Evolutionary conservation across 2,888 invertebrate species (phyloP), one percentile per base, ranked within the genome.

Genomic region (Unio delphinus): DNA sequence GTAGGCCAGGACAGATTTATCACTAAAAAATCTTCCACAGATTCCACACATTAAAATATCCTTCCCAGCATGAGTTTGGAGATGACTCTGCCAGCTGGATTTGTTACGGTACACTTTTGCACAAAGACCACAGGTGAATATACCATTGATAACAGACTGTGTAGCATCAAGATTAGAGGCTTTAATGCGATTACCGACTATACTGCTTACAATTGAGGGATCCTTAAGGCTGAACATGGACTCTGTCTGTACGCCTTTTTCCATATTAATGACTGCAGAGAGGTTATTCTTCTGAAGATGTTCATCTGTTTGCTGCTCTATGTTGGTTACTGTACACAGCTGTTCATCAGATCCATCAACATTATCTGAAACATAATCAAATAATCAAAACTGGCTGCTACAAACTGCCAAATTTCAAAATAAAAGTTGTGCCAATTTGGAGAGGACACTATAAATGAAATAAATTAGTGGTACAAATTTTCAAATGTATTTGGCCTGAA

Each of bases 1-100:
- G 59, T 74, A 72, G 64, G 71, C 70, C 64, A 77, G 62, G 1
- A 69, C 74, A 7, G 69, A 55, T 58, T 67, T 61, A 7, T 69
- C 26, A 54, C 66, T 68, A 54, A 77, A 77, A 45, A 77, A 67
- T 34, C 71, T 69, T 17, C 74, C 77, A 62, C 77, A 74, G 11
- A 77, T 69, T 6, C 77, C 77, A 68, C 77, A 77, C 77, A 74
- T 77, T 54, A 65, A 74, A n/a, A 77, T 69, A n/a, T 74, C 77
- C 17, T 67, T 61, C 26, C 77, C 77, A 67, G 71, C 74, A 67
- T 77, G 77, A 4, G 74, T 54, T 17, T 65, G 58, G 11, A 77
- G 67, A 56, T 77, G 74, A 54, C 74, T 77, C 69, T 77, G 77
- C 77, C 77, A 77, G 34, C 71, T 69, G 1, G 73, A 67, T 69